Conservation (phyloP, 2,113 vertebrate genomes). For the Ardeotis arabs region DNA sequence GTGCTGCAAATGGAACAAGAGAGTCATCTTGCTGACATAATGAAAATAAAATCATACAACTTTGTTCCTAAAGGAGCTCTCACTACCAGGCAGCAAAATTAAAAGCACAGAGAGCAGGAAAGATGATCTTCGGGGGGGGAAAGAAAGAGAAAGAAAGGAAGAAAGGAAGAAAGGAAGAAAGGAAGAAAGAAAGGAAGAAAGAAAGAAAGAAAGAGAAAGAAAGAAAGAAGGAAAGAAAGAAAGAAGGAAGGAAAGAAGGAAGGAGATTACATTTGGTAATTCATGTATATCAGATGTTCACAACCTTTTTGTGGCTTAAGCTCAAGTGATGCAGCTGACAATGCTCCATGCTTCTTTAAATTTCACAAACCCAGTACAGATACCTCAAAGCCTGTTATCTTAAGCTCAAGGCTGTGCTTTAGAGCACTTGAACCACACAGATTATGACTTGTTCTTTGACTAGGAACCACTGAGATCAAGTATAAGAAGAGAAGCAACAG, state of each 20-base stretch:
- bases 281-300: not conserved
- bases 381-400: not conserved
- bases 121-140: not conserved
- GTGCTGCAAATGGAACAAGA: not conserved
- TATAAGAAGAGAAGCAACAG: not conserved
- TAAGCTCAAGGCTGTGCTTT: not conserved
- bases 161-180: no score
- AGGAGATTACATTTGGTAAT: not conserved
- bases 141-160: fast-evolving
- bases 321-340: not conserved
- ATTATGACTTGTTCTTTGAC: not conserved
- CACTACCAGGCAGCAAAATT: not conserved
- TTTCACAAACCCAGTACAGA: not conserved
- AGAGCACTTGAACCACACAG: not conserved
- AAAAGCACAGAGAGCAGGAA: not conserved
- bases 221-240: no score
- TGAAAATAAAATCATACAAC: not conserved
- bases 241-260: no score
- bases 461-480: not conserved
- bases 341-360: not conserved
- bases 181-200: not conserved
- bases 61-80: not conserved
- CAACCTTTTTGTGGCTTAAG: not conserved
- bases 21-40: not conserved
- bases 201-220: no score